phyloP scores from a whole-genome alignment of 2,888 invertebrate species.

The Dicranocentrus wangi region DNA sequence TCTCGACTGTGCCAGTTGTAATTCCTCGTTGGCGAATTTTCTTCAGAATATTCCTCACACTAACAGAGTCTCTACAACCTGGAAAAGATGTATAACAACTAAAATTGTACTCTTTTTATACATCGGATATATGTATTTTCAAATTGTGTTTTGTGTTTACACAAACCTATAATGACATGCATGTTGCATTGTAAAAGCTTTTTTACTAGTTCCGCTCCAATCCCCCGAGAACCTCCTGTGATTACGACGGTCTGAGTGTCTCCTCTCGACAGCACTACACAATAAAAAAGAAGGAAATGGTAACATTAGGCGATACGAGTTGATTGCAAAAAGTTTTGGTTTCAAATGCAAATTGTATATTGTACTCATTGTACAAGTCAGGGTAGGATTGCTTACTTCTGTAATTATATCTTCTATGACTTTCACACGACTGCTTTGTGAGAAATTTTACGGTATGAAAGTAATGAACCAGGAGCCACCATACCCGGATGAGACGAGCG shows the following conservation, averaged over 20 bases:
- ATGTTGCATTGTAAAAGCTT: conserved; percentile 85
- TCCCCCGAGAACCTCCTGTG: conserved; percentile 90
- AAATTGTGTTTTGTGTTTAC: too few relatives aligned
- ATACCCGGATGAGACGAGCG: conserved; percentile 48
- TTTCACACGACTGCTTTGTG: conserved; percentile 40
- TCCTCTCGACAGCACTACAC: conserved; percentile 78
- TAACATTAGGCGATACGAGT: not conserved
- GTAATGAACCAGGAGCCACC: conserved; percentile 55
- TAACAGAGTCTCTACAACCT: conserved; percentile 84
- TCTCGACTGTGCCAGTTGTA: conserved; percentile 79
- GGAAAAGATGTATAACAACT: conserved; percentile 72
- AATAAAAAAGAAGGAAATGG: conserved; percentile 74
- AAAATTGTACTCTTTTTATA: not conserved
- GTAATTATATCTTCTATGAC: conserved; percentile 54
- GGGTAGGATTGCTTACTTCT: conserved; percentile 41
- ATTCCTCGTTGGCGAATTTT: conserved; percentile 77
- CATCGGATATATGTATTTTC: too few relatives aligned
- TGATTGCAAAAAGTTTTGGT: conserved; percentile 71
- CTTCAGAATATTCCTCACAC: conserved; percentile 77
- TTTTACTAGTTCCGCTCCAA: conserved; percentile 85
- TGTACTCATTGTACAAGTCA: not conserved
- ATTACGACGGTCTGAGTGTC: conserved; percentile 85
- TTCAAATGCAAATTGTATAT: not conserved
- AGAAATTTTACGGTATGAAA: conserved; percentile 56
- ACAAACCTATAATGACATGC: conserved; percentile 83